Conservation (phyloP, 2,797 vertebrate species). For the Alosa sapidissima region DNA sequence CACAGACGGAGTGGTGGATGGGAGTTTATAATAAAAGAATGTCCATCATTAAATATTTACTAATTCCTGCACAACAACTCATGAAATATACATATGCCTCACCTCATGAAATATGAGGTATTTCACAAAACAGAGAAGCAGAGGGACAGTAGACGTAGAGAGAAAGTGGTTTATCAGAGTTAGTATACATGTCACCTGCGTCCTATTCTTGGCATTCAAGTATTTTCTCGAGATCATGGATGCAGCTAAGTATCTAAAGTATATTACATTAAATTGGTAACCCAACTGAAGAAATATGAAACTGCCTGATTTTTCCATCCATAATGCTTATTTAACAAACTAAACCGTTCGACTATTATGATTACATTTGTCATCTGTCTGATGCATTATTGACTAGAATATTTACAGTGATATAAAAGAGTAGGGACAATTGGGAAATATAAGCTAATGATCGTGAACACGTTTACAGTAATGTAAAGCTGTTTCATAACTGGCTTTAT, state of each 20-base stretch:
- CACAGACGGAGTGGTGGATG: neutral
- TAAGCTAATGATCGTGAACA: neutral
- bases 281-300: neutral
- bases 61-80: constrained; percentile 10
- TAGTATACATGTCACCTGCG: neutral
- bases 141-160: neutral
- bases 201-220: neutral
- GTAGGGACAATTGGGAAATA: neutral
- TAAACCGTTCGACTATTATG: neutral
- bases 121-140: neutral
- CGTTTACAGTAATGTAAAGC: neutral
- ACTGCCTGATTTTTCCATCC: neutral
- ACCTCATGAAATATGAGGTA: no score
- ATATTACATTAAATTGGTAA: neutral
- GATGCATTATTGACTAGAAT: neutral
- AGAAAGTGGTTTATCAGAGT: neutral
- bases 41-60: constrained; percentile 32
- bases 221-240: neutral
- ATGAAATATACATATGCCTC: constrained; percentile 29
- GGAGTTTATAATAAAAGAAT: constrained; percentile 29
- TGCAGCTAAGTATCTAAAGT: neutral
- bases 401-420: neutral
- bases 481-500: constrained; percentile 1
- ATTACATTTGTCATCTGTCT: neutral
- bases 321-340: neutral